Conservation (phyloP, 2,888 invertebrate species). For the Tetragnatha montana region DNA sequence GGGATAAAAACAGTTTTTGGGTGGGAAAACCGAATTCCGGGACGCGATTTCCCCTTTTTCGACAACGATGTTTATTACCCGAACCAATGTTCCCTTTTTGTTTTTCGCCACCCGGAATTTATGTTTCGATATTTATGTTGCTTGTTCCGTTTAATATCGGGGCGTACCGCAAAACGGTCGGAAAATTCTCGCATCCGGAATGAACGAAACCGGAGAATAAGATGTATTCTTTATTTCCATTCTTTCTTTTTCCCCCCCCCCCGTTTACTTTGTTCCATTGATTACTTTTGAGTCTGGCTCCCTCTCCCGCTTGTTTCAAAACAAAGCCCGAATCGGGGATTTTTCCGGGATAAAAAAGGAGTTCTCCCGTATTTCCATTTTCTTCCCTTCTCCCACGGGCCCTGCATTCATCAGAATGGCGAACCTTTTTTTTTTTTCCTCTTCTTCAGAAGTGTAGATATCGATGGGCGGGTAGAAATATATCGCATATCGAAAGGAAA, state of each 20-base stretch:
- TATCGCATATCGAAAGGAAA: constrained; percentile 52
- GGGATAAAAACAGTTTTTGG: constrained; percentile 44
- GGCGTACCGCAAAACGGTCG: constrained; percentile 23
- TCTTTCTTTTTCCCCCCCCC: constrained; percentile 13
- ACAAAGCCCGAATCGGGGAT: constrained; percentile 33
- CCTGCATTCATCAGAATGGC: constrained; percentile 54
- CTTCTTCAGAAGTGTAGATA: constrained; percentile 34
- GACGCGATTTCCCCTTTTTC: constrained; percentile 34
- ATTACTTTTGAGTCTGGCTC: constrained; percentile 45
- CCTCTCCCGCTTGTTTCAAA: constrained; percentile 22
- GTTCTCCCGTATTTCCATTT: constrained; percentile 53
- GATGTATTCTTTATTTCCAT: not conserved
- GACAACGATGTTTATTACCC: constrained; percentile 8
- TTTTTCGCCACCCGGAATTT: constrained; percentile 4
- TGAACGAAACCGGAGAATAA: constrained; percentile 1
- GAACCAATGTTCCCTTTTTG: constrained; percentile 18
- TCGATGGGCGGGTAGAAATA: constrained; percentile 30
- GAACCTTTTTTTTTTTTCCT: constrained; percentile 12
- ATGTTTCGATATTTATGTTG: constrained; percentile 30
- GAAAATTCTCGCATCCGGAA: not conserved
- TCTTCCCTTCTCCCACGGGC: constrained; percentile 43
- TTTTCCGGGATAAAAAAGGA: not conserved
- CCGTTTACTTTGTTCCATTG: constrained; percentile 29
- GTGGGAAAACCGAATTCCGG: constrained; percentile 42
- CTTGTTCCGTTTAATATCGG: constrained; percentile 39